These are phyloP conservation scores for Epinotia brunnichana DNA, from an alignment of 2,888 invertebrate species.

Conservation along the genomic window DNA sequence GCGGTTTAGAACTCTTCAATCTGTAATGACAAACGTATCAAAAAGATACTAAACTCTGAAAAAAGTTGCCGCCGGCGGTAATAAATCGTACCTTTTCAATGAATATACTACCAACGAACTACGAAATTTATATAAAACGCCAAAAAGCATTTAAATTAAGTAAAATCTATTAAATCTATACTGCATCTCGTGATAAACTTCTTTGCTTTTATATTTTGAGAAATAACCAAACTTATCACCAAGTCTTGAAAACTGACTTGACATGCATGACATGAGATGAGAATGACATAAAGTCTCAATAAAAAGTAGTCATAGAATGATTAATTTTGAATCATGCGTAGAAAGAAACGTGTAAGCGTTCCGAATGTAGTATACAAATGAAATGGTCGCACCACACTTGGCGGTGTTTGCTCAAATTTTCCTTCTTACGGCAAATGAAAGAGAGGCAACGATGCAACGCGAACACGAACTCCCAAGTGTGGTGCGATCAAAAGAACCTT, in stretches of 20 bases:
- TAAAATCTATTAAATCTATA: not conserved
- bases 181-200: not conserved
- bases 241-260: slow-evolving; percentile 5
- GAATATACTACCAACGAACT: slow-evolving; percentile 32
- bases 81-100: slow-evolving; percentile 45
- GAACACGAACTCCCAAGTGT: no score
- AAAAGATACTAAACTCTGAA: not conserved
- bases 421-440: no score
- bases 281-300: not conserved
- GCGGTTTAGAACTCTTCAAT: slow-evolving; percentile 51
- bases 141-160: slow-evolving; percentile 30
- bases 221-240: slow-evolving; percentile 15
- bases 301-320: no score
- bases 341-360: slow-evolving; percentile 20
- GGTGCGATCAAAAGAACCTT: not conserved
- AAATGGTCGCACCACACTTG: no score
- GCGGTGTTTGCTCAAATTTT: no score
- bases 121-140: slow-evolving; percentile 21
- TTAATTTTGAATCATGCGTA: not conserved
- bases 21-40: slow-evolving; percentile 46
- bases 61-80: slow-evolving; percentile 5
- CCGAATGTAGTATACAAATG: not conserved
- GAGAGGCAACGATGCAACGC: no score
- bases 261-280: no score
- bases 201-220: not conserved